These are phyloP conservation scores for Laspeyria flexula DNA, from an alignment of 2,888 invertebrate genomes.

Conservation along the genomic window DNA sequence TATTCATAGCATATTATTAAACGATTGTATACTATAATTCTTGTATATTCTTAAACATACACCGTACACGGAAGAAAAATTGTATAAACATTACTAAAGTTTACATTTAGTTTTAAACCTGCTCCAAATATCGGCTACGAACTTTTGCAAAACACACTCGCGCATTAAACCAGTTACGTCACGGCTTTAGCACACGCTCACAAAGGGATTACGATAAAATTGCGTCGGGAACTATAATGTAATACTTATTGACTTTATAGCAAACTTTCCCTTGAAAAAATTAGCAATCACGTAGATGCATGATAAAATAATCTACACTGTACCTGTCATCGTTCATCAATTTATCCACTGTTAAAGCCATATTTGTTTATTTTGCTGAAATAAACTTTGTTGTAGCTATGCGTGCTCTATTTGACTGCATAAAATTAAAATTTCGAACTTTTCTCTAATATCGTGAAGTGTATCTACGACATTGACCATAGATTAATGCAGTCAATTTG, in stretches of 20 bases:
- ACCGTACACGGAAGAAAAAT: constrained; percentile 11
- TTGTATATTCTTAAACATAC: no score
- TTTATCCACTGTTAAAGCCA: constrained; percentile 78
- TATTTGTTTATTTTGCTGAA: constrained; percentile 44
- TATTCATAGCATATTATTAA: no score
- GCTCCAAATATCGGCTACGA: constrained; percentile 7
- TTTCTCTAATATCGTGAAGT: constrained; percentile 59
- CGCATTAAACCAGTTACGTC: constrained; percentile 24
- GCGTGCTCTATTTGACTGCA: constrained; percentile 39
- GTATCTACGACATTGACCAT: constrained; percentile 51
- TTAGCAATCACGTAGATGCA: constrained; percentile 43
- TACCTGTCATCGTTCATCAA: constrained; percentile 80
- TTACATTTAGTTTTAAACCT: constrained; percentile 16
- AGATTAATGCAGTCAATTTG: constrained; percentile 28
- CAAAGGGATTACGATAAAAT: constrained; percentile 17
- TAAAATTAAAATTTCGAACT: constrained; percentile 55
- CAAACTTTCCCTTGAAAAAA: constrained; percentile 71
- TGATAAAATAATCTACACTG: constrained; percentile 22
- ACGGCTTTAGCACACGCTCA: constrained; percentile 14
- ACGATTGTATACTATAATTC: constrained; percentile 5
- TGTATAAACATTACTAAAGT: constrained; percentile 32
- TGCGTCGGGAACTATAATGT: constrained; percentile 16
- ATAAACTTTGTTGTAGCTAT: constrained; percentile 29
- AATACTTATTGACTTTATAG: constrained; percentile 18
- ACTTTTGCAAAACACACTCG: constrained; percentile 1